Percentiles rank a stretch among this genome's conserved stretches.
Conservation (phyloP, 1,140 invertebrate genomes). For the Phenacoccus solenopsis region DNA sequence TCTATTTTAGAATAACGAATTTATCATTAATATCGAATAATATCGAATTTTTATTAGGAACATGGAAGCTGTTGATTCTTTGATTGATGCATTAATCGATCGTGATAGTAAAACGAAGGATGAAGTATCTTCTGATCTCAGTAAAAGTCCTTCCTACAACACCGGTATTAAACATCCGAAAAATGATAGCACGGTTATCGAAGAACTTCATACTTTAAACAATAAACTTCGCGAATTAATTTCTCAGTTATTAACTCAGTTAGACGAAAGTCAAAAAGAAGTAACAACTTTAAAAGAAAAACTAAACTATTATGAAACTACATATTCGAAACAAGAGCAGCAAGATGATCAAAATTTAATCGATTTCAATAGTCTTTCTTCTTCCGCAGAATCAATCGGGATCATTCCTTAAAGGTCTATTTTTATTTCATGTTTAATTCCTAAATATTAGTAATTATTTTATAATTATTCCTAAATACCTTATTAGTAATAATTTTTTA, state of each 20-base stretch:
- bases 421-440: slow-evolving; percentile 35
- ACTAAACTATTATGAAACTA: slow-evolving; percentile 36
- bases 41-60: slow-evolving; percentile 35
- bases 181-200: slow-evolving; percentile 41
- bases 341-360: slow-evolving; percentile 6
- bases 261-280: slow-evolving; percentile 45
- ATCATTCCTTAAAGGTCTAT: slow-evolving; percentile 27
- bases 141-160: slow-evolving; percentile 26
- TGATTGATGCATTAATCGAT: slow-evolving; percentile 37
- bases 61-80: slow-evolving; percentile 47
- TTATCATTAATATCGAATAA: too few species aligned
- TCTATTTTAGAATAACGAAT: too few species aligned
- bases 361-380: slow-evolving; percentile 7
- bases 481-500: too few species aligned
- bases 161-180: slow-evolving; percentile 40
- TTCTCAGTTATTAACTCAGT: slow-evolving; percentile 41
- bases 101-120: slow-evolving; percentile 26
- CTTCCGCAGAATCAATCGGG: neutral
- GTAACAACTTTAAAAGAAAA: slow-evolving; percentile 39
- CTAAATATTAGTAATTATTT: slow-evolving; percentile 30
- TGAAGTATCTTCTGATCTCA: slow-evolving; percentile 8
- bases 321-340: neutral
- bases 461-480: too few species aligned
- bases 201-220: slow-evolving; percentile 38
- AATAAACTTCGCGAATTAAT: slow-evolving; percentile 33